Percentiles rank a stretch among this genome's conserved stretches.
These are phyloP conservation scores for Oriolus oriolus DNA, from an alignment of 2,113 vertebrate species.

Conservation along the genomic window DNA sequence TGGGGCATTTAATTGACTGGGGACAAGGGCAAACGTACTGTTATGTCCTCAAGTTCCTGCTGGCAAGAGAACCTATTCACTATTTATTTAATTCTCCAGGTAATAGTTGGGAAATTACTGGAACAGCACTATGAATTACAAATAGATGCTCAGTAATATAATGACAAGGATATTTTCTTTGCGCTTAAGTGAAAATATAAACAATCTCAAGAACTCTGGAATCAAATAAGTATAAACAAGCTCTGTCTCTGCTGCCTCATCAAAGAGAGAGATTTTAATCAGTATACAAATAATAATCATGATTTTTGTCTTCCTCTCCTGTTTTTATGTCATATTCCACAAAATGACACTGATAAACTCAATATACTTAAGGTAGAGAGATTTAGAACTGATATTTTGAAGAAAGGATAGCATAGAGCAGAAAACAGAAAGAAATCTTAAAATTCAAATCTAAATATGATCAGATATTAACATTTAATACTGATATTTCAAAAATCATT, in stretches of 20 bases:
- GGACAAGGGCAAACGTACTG: neutral
- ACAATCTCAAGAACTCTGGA: neutral
- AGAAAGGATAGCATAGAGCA: neutral
- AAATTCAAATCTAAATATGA: neutral
- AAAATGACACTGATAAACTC: neutral
- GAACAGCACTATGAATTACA: neutral
- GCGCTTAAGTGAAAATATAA: neutral
- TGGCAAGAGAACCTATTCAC: neutral
- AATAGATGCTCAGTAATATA: neutral
- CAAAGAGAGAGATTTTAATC: neutral
- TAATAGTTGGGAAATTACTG: neutral
- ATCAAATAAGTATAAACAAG: neutral
- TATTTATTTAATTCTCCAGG: neutral
- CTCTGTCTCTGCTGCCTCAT: neutral
- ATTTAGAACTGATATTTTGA: neutral
- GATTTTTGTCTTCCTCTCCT: neutral
- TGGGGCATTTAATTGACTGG: neutral
- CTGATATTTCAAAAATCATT: neutral
- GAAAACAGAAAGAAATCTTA: neutral
- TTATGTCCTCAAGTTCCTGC: neutral
- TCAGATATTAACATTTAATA: neutral
- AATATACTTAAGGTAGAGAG: neutral
- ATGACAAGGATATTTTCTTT: neutral
- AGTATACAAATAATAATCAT: neutral
- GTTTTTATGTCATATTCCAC: neutral